A percentile compares a stretch with the other conserved stretches of the same genome.
Evolutionary conservation across 37 sponge, comb jelly and placozoan genomes (phyloP).

Genomic region (Agelas oroides): DNA sequence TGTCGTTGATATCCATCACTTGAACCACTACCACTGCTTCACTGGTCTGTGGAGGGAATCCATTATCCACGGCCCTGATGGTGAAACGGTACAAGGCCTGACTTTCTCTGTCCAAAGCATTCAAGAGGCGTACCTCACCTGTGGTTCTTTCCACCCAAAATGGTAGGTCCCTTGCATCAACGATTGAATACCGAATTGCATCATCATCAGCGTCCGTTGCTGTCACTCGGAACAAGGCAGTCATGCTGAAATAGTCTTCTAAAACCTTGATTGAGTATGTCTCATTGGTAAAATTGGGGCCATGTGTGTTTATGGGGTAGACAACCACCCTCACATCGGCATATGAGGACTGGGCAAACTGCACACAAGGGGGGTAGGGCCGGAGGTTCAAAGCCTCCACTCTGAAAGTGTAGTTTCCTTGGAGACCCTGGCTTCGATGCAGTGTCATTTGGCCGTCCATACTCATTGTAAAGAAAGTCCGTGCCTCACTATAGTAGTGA

Average conservation of each 20-base stretch:
- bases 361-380: constrained; percentile 10
- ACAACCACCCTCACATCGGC: constrained; percentile 44
- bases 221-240: background rate
- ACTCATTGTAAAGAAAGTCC: constrained; percentile 6
- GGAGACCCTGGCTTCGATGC: background rate
- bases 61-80: constrained; percentile 61
- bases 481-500: constrained; percentile 31
- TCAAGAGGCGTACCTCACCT: background rate
- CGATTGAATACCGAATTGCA: constrained; percentile 7
- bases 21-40: constrained; percentile 10
- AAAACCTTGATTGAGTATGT: background rate
- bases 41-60: constrained; percentile 34
- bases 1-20: constrained; percentile 69
- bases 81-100: constrained; percentile 9
- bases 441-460: background rate
- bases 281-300: constrained; percentile 21
- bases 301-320: constrained; percentile 23
- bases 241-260: background rate
- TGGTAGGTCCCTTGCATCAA: constrained; percentile 4
- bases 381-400: constrained; percentile 29
- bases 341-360: constrained; percentile 23
- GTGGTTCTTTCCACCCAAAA: constrained; percentile 30
- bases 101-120: constrained; percentile 62
- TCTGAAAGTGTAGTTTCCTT: constrained; percentile 32
- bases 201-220: constrained; percentile 66